phyloP scores from a whole-genome alignment of 1,140 invertebrate species.

The Magallana angulata region DNA sequence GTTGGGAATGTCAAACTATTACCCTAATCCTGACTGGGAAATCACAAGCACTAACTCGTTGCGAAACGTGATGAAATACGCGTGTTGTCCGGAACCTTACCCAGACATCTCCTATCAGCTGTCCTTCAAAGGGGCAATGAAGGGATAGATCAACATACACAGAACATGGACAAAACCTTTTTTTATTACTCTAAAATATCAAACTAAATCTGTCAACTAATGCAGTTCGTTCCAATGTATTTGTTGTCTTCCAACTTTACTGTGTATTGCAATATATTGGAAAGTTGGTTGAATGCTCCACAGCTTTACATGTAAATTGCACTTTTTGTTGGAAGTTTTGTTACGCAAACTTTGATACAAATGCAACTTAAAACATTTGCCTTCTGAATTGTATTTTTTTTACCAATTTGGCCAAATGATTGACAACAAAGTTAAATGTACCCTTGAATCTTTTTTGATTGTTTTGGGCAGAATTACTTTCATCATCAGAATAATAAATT shows the following conservation, averaged over 20 bases:
- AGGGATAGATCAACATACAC: background rate
- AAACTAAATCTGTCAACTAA: no score
- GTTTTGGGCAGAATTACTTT: no score
- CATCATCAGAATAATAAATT: no score
- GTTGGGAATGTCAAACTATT: slow-evolving; percentile 40
- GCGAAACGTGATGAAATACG: slow-evolving; percentile 22
- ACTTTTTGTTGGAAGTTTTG: background rate
- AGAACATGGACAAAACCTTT: no score
- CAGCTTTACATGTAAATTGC: background rate
- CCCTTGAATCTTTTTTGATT: no score
- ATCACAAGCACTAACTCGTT: background rate
- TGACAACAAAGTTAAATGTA: no score
- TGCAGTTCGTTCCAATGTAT: no score
- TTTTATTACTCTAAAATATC: no score
- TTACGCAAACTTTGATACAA: background rate
- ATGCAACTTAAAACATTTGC: no score
- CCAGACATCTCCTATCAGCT: slow-evolving; percentile 28
- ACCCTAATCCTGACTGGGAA: slow-evolving; percentile 8
- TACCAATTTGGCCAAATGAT: no score
- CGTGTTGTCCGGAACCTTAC: slow-evolving; percentile 37
- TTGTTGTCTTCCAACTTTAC: no score
- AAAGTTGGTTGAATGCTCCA: background rate
- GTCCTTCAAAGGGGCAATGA: background rate
- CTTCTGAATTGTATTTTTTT: no score
- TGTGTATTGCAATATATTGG: background rate